Conservation (phyloP, 2,113 vertebrate genomes). For the Holacanthus passer region DNA sequence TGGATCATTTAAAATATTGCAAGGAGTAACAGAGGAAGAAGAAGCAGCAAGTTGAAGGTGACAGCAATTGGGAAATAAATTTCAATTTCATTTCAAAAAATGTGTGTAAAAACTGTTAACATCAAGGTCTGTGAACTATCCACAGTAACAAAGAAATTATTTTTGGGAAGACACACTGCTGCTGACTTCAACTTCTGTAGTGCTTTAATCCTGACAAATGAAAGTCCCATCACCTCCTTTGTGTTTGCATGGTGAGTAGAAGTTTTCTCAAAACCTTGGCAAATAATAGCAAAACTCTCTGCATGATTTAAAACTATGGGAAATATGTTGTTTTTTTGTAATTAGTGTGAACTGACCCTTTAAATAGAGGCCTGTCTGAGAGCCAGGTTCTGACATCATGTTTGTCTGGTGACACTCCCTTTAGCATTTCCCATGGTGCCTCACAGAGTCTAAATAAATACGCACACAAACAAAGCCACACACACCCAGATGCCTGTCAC, state of each 20-base stretch:
- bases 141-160: not conserved
- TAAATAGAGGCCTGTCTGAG: conserved; percentile 17
- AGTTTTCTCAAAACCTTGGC: not conserved
- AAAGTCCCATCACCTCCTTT: not conserved
- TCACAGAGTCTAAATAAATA: conserved; percentile 67
- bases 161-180: not conserved
- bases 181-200: not conserved
- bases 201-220: not conserved
- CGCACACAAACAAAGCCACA: conserved; percentile 63
- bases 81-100: too few species aligned
- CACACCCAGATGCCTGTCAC: conserved; percentile 73
- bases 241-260: not conserved
- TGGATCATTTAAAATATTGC: not conserved
- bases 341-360: conserved; percentile 31
- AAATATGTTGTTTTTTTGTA: conserved; percentile 31
- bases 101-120: not conserved
- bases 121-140: not conserved
- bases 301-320: conserved; percentile 5
- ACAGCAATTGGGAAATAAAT: too few species aligned
- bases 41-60: not conserved
- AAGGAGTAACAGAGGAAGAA: not conserved
- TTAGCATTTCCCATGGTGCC: conserved; percentile 72
- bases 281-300: not conserved
- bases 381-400: conserved; percentile 27
- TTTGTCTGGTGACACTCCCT: conserved; percentile 65